Conservation (phyloP, 2,113 vertebrate species). For the Coturnix japonica region DNA sequence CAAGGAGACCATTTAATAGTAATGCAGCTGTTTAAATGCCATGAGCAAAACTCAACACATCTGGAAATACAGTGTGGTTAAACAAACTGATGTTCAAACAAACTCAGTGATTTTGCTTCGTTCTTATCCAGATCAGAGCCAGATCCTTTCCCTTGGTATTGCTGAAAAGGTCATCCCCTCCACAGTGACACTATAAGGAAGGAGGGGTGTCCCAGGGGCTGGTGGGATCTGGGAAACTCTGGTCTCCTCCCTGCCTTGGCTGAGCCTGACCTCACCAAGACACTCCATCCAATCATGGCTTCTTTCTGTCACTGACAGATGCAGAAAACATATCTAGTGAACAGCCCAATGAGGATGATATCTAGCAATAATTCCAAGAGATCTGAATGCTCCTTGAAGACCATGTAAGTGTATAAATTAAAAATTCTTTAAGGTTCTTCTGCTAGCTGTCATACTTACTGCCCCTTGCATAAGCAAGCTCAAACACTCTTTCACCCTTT, state of each 20-base stretch:
- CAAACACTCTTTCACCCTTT: not conserved
- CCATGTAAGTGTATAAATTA: not conserved
- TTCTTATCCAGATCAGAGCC: not conserved
- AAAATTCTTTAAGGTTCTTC: not conserved
- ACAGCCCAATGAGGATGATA: not conserved
- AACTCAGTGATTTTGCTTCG: not conserved
- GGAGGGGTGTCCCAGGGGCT: not conserved
- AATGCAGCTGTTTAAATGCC: not conserved
- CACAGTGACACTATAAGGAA: not conserved
- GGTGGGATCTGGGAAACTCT: not conserved
- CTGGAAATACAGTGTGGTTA: not conserved
- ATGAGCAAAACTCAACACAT: not conserved
- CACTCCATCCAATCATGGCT: not conserved
- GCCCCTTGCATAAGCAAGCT: not conserved
- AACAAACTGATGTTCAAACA: not conserved
- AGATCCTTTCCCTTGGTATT: not conserved
- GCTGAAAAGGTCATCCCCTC: accelerated
- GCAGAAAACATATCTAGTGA: not conserved
- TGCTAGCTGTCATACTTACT: not conserved
- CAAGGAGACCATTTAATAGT: not conserved
- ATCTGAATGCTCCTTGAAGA: not conserved
- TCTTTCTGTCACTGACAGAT: not conserved
- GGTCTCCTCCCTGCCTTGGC: accelerated
- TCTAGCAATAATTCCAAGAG: not conserved
- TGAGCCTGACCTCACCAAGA: not conserved